Evolutionary conservation across 2,888 invertebrate species (phyloP).

Genomic region (Drosophila atripex): DNA sequence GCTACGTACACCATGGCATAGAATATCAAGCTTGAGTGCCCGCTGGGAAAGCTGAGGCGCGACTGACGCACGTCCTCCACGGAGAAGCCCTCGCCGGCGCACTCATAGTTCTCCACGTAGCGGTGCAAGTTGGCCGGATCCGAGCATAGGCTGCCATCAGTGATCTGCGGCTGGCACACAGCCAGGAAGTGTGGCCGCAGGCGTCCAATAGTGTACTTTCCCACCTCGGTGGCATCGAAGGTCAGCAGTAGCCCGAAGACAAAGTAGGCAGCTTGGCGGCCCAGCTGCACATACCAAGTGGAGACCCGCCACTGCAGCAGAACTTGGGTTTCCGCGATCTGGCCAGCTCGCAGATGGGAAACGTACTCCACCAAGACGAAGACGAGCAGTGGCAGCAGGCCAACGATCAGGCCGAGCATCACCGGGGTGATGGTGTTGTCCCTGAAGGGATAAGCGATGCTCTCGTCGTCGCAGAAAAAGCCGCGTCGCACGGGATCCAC

Average conservation of each 20-base stretch:
- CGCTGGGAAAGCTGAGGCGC: conserved; percentile 95
- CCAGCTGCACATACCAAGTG: conserved; percentile 61
- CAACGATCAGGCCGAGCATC: conserved; percentile 62
- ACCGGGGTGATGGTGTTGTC: conserved; percentile 68
- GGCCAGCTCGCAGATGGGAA: conserved; percentile 48
- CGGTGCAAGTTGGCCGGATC: conserved; percentile 86
- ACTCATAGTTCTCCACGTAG: conserved; percentile 90
- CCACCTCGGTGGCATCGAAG: conserved; percentile 79
- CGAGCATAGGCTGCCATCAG: conserved; percentile 85
- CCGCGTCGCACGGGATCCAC: conserved; percentile 75
- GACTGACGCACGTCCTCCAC: conserved; percentile 88
- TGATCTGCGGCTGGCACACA: conserved; percentile 91
- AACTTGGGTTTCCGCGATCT: conserved; percentile 43
- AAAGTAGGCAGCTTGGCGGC: conserved; percentile 62
- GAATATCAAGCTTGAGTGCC: conserved; percentile 94
- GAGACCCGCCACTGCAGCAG: conserved; percentile 57
- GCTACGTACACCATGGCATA: conserved; percentile 92
- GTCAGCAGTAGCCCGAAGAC: conserved; percentile 71
- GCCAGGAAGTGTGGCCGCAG: conserved; percentile 77
- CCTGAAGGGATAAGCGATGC: conserved; percentile 73
- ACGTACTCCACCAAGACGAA: conserved; percentile 70
- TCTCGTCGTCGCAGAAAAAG: conserved; percentile 80
- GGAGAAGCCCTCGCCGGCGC: conserved; percentile 84
- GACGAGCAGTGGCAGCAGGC: conserved; percentile 51
- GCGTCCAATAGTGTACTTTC: conserved; percentile 78